Conservation (phyloP, 1,140 invertebrate genomes). For the Drosophila burlai region DNA sequence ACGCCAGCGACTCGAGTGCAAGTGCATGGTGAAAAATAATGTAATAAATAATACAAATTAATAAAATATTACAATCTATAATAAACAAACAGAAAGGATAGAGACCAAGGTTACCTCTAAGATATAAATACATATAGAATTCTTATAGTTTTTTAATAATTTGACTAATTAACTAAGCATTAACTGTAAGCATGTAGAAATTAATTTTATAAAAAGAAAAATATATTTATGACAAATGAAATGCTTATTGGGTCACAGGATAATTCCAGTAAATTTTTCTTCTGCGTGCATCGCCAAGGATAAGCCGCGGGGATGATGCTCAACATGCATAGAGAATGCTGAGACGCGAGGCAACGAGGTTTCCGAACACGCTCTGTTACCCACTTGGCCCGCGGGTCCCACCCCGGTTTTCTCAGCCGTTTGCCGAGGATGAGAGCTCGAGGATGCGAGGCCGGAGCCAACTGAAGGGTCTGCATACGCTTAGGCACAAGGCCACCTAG, state of each 20-base stretch:
- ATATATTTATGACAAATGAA: not conserved
- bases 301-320: constrained; percentile 46
- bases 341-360: constrained; percentile 9
- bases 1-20: constrained; percentile 34
- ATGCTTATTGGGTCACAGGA: not conserved
- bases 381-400: constrained; percentile 51
- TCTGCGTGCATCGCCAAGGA: constrained; percentile 39
- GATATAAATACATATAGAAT: not conserved
- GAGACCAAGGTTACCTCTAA: not conserved
- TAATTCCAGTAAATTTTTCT: not conserved
- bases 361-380: constrained; percentile 41
- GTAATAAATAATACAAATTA: not conserved
- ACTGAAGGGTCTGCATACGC: constrained; percentile 49
- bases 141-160: not conserved
- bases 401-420: constrained; percentile 56
- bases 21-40: not conserved
- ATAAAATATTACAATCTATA: not conserved
- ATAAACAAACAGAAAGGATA: not conserved
- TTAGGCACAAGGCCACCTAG: constrained; percentile 48
- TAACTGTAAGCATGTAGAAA: too few relatives aligned
- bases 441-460: constrained; percentile 16
- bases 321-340: constrained; percentile 32
- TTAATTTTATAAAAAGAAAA: not conserved
- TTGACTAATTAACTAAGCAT: not conserved
- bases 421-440: constrained; percentile 41